Conservation (phyloP, 2,113 vertebrate genomes). For the Microtus richardsoni region DNA sequence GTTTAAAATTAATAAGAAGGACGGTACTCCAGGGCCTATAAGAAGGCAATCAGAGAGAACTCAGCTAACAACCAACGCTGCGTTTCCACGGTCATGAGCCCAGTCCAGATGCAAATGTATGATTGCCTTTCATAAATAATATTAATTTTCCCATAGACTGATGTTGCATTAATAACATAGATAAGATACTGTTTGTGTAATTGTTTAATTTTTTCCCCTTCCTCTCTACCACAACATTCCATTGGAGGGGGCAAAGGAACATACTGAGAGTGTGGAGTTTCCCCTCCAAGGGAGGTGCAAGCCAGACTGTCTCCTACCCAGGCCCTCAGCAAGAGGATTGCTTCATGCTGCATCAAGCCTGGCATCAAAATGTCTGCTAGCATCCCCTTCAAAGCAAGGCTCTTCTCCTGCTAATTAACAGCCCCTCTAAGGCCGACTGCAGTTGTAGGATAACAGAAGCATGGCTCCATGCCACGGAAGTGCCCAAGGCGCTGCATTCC, state of each 20-base stretch:
- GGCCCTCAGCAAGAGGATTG: neutral
- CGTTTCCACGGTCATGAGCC: neutral
- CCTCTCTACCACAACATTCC: no score
- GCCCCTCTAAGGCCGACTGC: neutral
- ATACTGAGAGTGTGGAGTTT: fast-evolving
- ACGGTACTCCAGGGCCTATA: neutral
- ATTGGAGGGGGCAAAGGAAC: neutral
- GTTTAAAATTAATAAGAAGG: neutral
- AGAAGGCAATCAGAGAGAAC: fast-evolving
- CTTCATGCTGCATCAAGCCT: neutral
- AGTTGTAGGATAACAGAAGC: fast-evolving
- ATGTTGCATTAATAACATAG: neutral
- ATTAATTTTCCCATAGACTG: neutral
- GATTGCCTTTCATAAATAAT: neutral
- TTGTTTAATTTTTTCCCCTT: neutral
- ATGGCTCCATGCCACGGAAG: fast-evolving
- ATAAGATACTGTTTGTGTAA: neutral
- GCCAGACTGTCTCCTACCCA: no score
- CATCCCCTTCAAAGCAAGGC: fast-evolving
- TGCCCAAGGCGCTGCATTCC: fast-evolving
- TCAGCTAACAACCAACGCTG: neutral
- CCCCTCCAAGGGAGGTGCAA: no score
- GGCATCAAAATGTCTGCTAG: neutral
- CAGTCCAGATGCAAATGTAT: neutral
- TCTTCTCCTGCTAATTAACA: fast-evolving